Base-by-base conservation (phyloP, 2,113 vertebrate genomes). In the Penelope pileata region DNA sequence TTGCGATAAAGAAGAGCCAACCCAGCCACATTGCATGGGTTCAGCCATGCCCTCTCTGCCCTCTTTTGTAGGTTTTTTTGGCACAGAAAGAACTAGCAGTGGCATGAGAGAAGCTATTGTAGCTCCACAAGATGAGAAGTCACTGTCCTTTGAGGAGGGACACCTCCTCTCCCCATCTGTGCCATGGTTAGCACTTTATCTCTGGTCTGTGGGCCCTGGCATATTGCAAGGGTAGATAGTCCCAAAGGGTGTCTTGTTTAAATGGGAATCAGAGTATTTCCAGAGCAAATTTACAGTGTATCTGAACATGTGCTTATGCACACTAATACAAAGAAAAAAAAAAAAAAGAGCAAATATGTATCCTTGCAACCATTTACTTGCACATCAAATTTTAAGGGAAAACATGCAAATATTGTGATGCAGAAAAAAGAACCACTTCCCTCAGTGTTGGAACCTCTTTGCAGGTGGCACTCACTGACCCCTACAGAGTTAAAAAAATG, bases 161-260 rank as follows among this genome's bases (percentile, higher is more conserved):
- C 36, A 58, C 19, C 38, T 63, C 72, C 42, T 79, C 7, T 32
- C 30, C 12, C 15, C 30, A 8, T 42, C 45, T 60, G 27, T 48
- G 23, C 26, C 26, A 29, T 18, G 18, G 27, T 63, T 29, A 63
- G 38, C 60, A 29, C 16, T 29, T 17, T 24, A 38, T 19, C 36
- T 40, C 60, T 19, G 60, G 60, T 40, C 38, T n/a, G 12, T 58
- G 10, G 10, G 36, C 48, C 27, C 42, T 70, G 43, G 26, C 23
- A 38, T 0, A 0, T 47, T 43, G 21, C 59, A 67, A 26, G 27
- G 16, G 18, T 56, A 1, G 0, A 23, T 23, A 67, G 40, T 50
- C 26, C 36, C 23, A 62, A 50, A 60, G 23, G 13, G 8, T 85
- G 11, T 16, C 38, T 89, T 38, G 9, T 75, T 75, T 80, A 69